These are phyloP conservation scores for Aviceda subcristata DNA, from an alignment of 2,113 vertebrate species.

Conservation along the genomic window DNA sequence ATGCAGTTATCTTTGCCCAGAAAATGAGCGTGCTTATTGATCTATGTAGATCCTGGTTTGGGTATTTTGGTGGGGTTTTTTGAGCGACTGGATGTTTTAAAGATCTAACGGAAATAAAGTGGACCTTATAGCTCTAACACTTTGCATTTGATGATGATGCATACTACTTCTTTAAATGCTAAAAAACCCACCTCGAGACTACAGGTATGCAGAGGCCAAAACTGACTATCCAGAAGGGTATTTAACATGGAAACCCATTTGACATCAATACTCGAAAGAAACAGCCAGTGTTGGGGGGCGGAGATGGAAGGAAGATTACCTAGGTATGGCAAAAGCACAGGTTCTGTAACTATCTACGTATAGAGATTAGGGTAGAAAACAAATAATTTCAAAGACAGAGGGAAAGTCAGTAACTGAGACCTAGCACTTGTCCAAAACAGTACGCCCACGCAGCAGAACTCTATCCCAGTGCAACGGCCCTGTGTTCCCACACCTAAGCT, in stretches of 20 bases:
- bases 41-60: not conserved
- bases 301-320: not conserved
- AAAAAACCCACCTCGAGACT: not conserved
- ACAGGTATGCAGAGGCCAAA: not conserved
- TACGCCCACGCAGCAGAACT: not conserved
- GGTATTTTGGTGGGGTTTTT: fast-evolving
- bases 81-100: not conserved
- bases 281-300: fast-evolving
- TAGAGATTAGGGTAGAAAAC: not conserved
- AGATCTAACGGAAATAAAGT: not conserved
- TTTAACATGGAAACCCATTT: not conserved
- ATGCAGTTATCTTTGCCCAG: not conserved
- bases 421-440: not conserved
- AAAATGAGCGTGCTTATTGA: not conserved
- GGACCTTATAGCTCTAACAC: not conserved
- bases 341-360: not conserved
- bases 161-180: not conserved
- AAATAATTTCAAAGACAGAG: not conserved
- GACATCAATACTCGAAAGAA: not conserved
- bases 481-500: not conserved
- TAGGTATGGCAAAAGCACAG: not conserved
- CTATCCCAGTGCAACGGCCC: not conserved
- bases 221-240: not conserved
- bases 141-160: not conserved
- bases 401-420: not conserved